Base-by-base conservation (phyloP, 2,113 vertebrate genomes). In the Brachirus orientalis region DNA sequence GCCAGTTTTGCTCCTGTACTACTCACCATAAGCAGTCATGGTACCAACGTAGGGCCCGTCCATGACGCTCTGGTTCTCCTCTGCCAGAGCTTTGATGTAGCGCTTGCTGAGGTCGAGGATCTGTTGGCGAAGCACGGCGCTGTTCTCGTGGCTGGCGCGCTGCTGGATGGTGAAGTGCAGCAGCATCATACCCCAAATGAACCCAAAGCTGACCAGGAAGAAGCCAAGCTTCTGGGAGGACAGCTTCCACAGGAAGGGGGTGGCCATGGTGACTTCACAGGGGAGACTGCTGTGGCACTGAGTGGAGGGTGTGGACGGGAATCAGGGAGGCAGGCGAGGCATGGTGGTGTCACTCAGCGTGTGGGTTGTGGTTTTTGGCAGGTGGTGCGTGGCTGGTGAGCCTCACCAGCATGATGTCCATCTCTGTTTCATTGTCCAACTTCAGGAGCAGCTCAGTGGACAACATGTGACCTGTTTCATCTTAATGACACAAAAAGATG, bases 121-220 rank as follows among this genome's bases (percentile, higher is more conserved):
- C 93, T 99, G 98, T 79, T 98, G 95, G 19, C 96, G 95, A 57
- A 99, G 92, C 88, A 97, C 88, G 8, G 93, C 92, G 84, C 98
- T 99, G 92, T 95, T 99, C 90, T 98, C 97, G 0, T 98, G 97
- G 72, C 95, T 95, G 65, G 94, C 94, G 72, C 96, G 93, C 81
- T 99, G 98, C 89, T 99, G 98, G 87, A 99, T 98, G 81, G 98
- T 99, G 85, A 99, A 99, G 89, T 99, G 98, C 54, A 99, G 92
- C 76, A 99, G 94, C 98, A 99, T 99, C 98, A 99, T 98, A 54
- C 98, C 98, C 98, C 98, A 99, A 89, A 99, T 99, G 90, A 99
- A 99, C 64, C 98, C 98, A 47, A 98, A 99, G 92, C 96, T 96
- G 90, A 99, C 98, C 38, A 98, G 91, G 83, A 98, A 98, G 85